Evolutionary conservation across 1,140 invertebrate genomes (phyloP).

Genomic region (Pseudomyrmex cubaensis): DNA sequence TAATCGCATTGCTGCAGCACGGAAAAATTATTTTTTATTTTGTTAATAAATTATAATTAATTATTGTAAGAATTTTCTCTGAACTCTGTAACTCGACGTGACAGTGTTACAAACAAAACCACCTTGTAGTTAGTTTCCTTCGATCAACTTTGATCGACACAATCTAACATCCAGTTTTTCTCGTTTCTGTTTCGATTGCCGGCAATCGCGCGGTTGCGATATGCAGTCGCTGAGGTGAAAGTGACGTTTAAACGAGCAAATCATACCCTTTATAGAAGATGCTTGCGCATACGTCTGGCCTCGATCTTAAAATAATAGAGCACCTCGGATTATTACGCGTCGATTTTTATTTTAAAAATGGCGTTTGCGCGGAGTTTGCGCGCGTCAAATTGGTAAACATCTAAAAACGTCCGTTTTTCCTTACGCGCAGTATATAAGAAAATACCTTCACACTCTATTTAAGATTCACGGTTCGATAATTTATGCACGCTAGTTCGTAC

Average conservation of each 20-base stretch:
- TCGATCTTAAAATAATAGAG: constrained; percentile 51
- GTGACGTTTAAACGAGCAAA: constrained; percentile 41
- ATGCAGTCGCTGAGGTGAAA: constrained; percentile 21
- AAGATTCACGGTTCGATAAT: not conserved
- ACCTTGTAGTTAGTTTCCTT: not conserved
- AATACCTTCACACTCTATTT: not conserved
- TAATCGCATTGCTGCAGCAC: too few species aligned
- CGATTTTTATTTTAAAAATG: not conserved
- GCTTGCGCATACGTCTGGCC: constrained; percentile 25
- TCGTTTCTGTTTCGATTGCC: constrained; percentile 22
- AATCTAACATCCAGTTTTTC: not conserved
- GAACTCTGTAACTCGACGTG: too few species aligned
- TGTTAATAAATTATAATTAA: not conserved
- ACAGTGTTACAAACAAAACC: not conserved
- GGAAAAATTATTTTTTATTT: constrained; percentile 4
- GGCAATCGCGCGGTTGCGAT: constrained; percentile 14
- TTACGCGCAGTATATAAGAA: not conserved
- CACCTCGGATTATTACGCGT: constrained; percentile 16
- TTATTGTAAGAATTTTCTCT: too few species aligned
- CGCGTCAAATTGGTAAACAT: not conserved
- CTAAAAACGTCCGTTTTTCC: not conserved
- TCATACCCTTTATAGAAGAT: constrained; percentile 50
- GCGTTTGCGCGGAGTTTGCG: not conserved
- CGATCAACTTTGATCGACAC: not conserved
- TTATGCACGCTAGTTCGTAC: not conserved